Evolutionary conservation across 2,113 vertebrate species (phyloP).

Genomic region (Setophaga kirtlandii): DNA sequence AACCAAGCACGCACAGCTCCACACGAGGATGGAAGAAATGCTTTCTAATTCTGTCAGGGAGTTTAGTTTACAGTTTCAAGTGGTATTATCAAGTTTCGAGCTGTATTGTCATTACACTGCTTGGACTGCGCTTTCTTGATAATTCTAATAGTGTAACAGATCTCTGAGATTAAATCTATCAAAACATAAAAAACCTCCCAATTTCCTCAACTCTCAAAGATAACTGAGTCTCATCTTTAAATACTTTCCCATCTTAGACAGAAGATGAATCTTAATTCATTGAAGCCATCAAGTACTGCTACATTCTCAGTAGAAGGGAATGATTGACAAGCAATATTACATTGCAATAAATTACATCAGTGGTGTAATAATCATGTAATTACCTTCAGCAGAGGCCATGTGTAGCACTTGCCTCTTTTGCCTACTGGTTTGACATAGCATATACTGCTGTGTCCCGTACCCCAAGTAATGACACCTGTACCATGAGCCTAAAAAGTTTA

Average conservation of each 20-base stretch:
- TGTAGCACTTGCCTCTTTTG: background rate
- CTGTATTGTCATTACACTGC: background rate
- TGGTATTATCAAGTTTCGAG: background rate
- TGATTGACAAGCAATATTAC: background rate
- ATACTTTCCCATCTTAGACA: background rate
- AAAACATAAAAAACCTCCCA: background rate
- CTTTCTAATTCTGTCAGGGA: background rate
- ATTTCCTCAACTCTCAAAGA: background rate
- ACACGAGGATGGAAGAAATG: accelerated
- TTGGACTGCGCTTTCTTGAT: background rate
- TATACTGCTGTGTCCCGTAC: background rate
- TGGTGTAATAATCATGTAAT: background rate
- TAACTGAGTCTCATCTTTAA: background rate
- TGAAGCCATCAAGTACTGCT: background rate
- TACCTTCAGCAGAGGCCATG: background rate
- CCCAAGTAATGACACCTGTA: background rate
- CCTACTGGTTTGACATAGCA: background rate
- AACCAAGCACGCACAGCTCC: background rate
- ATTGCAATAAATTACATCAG: background rate
- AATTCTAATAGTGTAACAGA: background rate
- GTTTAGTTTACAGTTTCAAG: background rate
- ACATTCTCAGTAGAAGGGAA: background rate
- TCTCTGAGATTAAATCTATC: background rate
- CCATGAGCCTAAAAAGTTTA: background rate
- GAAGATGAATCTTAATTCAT: background rate